Evolutionary conservation across 2,888 invertebrate species (phyloP).

Genomic region (Amphipoea lucens): DNA sequence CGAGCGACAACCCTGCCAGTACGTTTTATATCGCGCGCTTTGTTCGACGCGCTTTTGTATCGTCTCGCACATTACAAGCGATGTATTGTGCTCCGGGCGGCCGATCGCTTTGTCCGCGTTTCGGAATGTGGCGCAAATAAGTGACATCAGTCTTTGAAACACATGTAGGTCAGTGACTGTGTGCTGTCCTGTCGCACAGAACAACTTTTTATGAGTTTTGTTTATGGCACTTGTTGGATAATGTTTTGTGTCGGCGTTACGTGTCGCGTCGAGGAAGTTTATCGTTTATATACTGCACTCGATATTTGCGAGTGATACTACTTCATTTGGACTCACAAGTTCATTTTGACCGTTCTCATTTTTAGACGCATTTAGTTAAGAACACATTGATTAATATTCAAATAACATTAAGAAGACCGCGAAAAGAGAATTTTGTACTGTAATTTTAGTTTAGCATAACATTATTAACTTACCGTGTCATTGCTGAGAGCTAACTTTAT

Average conservation of each 20-base stretch:
- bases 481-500: background rate
- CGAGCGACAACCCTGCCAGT: constrained; percentile 14
- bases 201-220: constrained; percentile 68
- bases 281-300: constrained; percentile 16
- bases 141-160: constrained; percentile 61
- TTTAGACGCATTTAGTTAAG: background rate
- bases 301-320: constrained; percentile 21
- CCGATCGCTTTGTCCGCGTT: constrained; percentile 37
- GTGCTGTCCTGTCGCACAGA: constrained; percentile 26
- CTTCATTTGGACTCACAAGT: constrained; percentile 24
- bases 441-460: background rate
- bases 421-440: background rate
- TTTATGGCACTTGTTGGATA: constrained; percentile 65
- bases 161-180: constrained; percentile 53
- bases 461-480: background rate
- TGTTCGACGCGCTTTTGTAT: constrained; percentile 51
- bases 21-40: constrained; percentile 49
- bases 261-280: constrained; percentile 40
- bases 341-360: background rate
- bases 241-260: constrained; percentile 46
- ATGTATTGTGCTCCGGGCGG: constrained; percentile 38
- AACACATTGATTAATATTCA: background rate
- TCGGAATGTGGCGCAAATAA: constrained; percentile 46
- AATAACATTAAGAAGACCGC: background rate
- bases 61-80: constrained; percentile 49